phyloP scores from a whole-genome alignment of 2,113 vertebrate species.

The Talpa occidentalis region DNA sequence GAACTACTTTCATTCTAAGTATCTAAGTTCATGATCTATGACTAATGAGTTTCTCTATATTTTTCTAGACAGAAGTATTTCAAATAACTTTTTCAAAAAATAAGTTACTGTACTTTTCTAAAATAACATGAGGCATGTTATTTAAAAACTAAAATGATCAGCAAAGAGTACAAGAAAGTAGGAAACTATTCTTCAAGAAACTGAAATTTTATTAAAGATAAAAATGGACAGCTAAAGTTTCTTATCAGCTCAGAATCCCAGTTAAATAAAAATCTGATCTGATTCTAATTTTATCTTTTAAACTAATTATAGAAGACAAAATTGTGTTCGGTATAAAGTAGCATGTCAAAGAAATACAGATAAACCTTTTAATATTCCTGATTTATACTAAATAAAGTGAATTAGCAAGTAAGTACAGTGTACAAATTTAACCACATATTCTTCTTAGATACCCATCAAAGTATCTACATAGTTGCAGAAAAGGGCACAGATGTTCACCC shows the following conservation, averaged over 20 bases:
- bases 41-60: background rate
- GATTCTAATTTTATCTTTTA: conserved; percentile 57
- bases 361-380: conserved; percentile 67
- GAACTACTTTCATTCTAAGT: background rate
- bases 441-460: conserved; percentile 69
- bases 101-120: background rate
- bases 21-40: background rate
- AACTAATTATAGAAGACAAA: conserved; percentile 68
- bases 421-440: conserved; percentile 69
- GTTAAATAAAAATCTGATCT: conserved; percentile 3
- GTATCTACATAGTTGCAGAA: conserved; percentile 63
- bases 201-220: background rate
- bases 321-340: conserved; percentile 5
- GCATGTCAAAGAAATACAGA: conserved; percentile 34
- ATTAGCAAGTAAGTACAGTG: conserved; percentile 69
- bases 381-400: conserved; percentile 74
- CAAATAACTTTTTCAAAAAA: background rate
- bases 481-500: conserved; percentile 82
- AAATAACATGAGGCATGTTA: background rate
- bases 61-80: background rate
- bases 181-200: conserved; percentile 15
- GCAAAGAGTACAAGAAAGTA: background rate
- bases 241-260: background rate
- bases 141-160: conserved; percentile 18
- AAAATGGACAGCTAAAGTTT: background rate